A percentile compares a stretch with the other conserved stretches of the same genome.
Evolutionary conservation across 2,797 vertebrate genomes (phyloP).

Genomic region (Acipenser oxyrinchus): DNA sequence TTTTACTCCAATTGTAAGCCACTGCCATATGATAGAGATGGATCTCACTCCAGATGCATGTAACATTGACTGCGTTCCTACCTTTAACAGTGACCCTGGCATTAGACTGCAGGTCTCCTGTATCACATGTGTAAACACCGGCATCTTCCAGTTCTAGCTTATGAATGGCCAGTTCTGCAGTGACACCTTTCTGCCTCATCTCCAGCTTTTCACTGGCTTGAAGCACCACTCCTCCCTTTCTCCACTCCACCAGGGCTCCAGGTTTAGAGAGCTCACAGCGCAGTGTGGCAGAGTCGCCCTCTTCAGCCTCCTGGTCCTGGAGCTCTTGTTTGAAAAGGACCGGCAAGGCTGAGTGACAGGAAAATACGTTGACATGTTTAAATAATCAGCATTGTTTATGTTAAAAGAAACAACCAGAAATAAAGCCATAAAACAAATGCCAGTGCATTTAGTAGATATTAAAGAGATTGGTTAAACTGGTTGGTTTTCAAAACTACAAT

Average conservation of each 20-base stretch:
- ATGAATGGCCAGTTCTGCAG: slow-evolving; percentile 41
- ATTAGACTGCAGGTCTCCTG: slow-evolving; percentile 39
- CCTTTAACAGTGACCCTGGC: slow-evolving; percentile 44
- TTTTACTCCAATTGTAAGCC: too few species aligned
- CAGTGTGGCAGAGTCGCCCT: slow-evolving; percentile 17
- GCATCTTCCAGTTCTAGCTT: slow-evolving; percentile 36
- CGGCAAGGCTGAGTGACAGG: slow-evolving; percentile 33
- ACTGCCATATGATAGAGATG: too few species aligned
- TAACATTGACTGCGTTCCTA: slow-evolving; percentile 19
- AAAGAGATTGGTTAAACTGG: neutral
- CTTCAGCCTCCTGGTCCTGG: slow-evolving; percentile 14
- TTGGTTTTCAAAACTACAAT: neutral
- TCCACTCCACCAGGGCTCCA: slow-evolving; percentile 28
- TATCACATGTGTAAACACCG: slow-evolving; percentile 48
- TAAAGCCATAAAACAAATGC: too few species aligned
- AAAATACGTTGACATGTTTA: neutral
- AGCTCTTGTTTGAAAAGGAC: slow-evolving; percentile 30
- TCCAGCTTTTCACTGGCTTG: slow-evolving; percentile 28
- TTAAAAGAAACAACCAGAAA: too few species aligned
- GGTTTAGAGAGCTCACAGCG: slow-evolving; percentile 18
- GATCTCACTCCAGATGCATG: too few species aligned
- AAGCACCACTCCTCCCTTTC: slow-evolving; percentile 36
- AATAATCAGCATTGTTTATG: too few species aligned
- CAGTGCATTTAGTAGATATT: neutral
- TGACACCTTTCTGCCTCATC: slow-evolving; percentile 26